Percentiles rank a stretch among this genome's conserved stretches.
These are phyloP conservation scores for Tribolium castaneum DNA, from an alignment of 1,140 invertebrate species.

Conservation along the genomic window DNA sequence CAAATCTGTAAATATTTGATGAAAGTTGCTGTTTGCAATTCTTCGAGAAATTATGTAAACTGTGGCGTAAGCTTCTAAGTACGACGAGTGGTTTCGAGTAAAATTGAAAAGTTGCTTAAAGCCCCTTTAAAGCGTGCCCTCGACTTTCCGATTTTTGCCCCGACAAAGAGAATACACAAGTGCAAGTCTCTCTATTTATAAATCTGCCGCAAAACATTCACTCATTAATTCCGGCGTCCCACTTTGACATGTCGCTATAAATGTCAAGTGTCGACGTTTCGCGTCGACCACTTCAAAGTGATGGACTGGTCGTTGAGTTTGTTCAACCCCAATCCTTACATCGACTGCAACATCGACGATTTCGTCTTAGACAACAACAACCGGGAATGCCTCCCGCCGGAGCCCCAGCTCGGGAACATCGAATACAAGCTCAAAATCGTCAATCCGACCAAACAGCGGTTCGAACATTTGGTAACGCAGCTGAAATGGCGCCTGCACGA, in stretches of 20 bases:
- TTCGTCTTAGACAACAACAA: slow-evolving; percentile 60
- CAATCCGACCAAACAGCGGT: slow-evolving; percentile 83
- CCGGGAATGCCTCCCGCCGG: slow-evolving; percentile 77
- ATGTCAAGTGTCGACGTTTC: slow-evolving; percentile 9
- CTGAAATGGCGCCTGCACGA: slow-evolving; percentile 90
- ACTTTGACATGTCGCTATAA: neutral
- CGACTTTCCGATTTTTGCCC: neutral
- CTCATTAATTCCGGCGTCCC: neutral
- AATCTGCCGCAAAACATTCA: neutral
- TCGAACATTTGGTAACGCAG: slow-evolving; percentile 90
- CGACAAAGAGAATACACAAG: neutral
- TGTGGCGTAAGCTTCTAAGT: slow-evolving; percentile 10
- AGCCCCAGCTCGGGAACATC: slow-evolving; percentile 90
- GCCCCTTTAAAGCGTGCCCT: neutral
- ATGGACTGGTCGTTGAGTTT: slow-evolving; percentile 85
- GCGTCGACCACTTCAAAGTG: neutral
- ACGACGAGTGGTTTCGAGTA: slow-evolving; percentile 9
- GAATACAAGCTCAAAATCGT: slow-evolving; percentile 94
- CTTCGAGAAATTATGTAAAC: slow-evolving; percentile 24
- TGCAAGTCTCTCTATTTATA: neutral
- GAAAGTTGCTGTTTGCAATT: slow-evolving; percentile 5
- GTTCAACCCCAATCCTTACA: slow-evolving; percentile 72
- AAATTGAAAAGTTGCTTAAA: slow-evolving; percentile 4
- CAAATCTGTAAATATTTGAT: slow-evolving; percentile 26
- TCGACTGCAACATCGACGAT: slow-evolving; percentile 55